These are phyloP conservation scores for Boloria euphrosyne DNA, from an alignment of 2,888 invertebrate genomes.

Conservation along the genomic window DNA sequence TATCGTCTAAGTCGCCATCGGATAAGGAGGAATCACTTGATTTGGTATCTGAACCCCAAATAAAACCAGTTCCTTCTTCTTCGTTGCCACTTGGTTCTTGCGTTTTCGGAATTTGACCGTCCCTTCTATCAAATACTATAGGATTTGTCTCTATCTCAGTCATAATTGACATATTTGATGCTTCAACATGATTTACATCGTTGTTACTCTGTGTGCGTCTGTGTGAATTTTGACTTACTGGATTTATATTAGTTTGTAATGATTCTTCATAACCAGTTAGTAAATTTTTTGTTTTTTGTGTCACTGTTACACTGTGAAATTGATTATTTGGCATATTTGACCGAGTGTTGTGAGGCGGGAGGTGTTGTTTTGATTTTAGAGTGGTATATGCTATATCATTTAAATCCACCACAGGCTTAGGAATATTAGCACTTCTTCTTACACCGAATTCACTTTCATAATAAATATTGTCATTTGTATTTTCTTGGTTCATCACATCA, in stretches of 20 bases:
- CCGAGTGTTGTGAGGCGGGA: background rate
- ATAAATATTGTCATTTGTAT: background rate
- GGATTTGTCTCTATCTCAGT: background rate
- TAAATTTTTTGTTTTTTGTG: background rate
- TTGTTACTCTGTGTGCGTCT: background rate
- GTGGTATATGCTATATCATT: background rate
- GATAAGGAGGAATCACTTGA: background rate
- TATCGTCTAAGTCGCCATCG: slow-evolving; percentile 28
- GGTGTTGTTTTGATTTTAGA: background rate
- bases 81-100: slow-evolving; percentile 4
- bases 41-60: slow-evolving; percentile 26
- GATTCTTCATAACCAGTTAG: slow-evolving; percentile 1
- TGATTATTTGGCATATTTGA: background rate
- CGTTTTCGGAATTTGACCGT: background rate
- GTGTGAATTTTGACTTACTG: background rate
- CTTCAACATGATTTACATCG: background rate
- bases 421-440: background rate
- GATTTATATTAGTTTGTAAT: slow-evolving; percentile 1
- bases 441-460: slow-evolving; percentile 6
- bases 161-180: background rate
- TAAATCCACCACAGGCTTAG: background rate
- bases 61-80: slow-evolving; percentile 28
- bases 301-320: background rate
- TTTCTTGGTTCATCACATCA: background rate
- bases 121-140: background rate